A percentile compares a stretch with the other conserved stretches of the same genome.
Conservation (phyloP, 1,140 invertebrate species). For the Akabosia matsudoensis region DNA sequence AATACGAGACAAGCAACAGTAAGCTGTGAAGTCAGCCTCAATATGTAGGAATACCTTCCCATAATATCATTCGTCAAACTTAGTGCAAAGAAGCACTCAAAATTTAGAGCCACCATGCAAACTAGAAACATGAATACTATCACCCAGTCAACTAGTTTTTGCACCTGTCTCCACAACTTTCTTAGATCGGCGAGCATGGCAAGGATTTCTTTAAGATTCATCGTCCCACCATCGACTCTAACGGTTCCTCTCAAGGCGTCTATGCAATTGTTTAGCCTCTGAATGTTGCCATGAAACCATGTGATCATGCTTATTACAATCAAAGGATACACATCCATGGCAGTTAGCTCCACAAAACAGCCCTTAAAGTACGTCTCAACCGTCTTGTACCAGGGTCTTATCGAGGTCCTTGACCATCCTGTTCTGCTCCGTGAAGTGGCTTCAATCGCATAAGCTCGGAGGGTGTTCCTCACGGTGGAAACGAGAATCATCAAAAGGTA, state of each 20-base stretch:
- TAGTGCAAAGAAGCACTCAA: neutral
- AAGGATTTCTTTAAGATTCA: neutral
- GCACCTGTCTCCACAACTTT: neutral
- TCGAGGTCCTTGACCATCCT: neutral
- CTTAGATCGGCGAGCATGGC: neutral
- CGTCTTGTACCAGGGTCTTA: neutral
- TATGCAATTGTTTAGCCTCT: neutral
- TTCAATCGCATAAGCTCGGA: neutral
- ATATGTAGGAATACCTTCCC: neutral
- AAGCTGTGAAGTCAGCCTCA: neutral
- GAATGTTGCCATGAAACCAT: neutral
- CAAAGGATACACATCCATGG: neutral
- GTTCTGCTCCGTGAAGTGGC: neutral
- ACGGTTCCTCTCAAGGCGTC: neutral
- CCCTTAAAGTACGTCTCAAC: neutral
- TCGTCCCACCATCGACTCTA: neutral
- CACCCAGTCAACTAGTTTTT: neutral
- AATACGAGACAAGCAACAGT: neutral
- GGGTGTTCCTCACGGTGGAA: neutral
- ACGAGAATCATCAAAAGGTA: neutral
- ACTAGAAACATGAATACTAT: neutral
- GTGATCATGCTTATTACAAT: neutral
- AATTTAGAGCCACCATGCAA: neutral
- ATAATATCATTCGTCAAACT: neutral
- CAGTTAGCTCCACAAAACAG: neutral